Conservation (phyloP, 2,797 vertebrate species). For the Eulemur rubriventer region DNA sequence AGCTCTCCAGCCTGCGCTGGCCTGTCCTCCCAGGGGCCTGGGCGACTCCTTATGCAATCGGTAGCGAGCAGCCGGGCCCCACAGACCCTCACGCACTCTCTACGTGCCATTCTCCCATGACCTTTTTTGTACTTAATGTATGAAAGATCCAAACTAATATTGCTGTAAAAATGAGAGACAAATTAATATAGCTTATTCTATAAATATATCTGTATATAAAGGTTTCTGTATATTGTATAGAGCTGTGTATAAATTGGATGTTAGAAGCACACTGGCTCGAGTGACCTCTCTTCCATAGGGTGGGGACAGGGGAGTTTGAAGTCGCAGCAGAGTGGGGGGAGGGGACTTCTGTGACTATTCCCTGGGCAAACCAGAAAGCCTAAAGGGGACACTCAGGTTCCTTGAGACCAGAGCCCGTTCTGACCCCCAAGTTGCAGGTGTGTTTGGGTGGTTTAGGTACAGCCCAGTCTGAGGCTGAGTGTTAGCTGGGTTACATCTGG, state of each 20-base stretch:
- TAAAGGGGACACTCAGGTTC: too few relatives aligned
- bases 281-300: slow-evolving; percentile 43
- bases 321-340: neutral
- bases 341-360: neutral
- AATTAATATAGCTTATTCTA: slow-evolving; percentile 87
- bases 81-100: slow-evolving; percentile 72
- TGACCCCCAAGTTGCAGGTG: neutral
- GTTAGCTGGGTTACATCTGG: neutral
- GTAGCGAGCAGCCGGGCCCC: slow-evolving; percentile 43
- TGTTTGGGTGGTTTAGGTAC: too few relatives aligned
- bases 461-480: neutral
- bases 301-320: neutral
- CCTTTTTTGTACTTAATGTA: slow-evolving; percentile 86
- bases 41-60: slow-evolving; percentile 71
- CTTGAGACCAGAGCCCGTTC: neutral
- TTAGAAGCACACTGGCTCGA: slow-evolving; percentile 74
- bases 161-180: slow-evolving; percentile 87
- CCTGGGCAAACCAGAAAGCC: neutral
- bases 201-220: slow-evolving; percentile 88
- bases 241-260: slow-evolving; percentile 85
- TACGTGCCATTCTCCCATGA: slow-evolving; percentile 77
- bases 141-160: slow-evolving; percentile 85
- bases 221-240: slow-evolving; percentile 86
- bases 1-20: slow-evolving; percentile 52
- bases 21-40: slow-evolving; percentile 52